Percentiles rank a stretch among this genome's conserved stretches.
Conservation (phyloP, 2,888 invertebrate genomes). For the Belgica antarctica region DNA sequence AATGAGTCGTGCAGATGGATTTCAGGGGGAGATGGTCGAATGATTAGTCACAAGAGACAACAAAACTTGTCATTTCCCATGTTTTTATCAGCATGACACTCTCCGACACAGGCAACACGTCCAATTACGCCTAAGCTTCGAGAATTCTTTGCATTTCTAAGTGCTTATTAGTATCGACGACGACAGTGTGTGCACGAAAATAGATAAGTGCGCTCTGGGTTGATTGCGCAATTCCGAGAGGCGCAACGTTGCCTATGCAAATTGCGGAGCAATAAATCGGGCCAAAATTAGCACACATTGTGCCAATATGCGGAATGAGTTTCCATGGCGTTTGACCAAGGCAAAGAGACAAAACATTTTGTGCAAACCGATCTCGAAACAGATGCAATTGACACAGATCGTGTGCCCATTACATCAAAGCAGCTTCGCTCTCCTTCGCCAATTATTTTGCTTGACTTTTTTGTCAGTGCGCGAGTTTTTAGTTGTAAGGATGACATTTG, state of each 20-base stretch:
- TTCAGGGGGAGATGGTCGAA: too few relatives aligned
- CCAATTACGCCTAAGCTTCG: not conserved
- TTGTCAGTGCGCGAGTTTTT: not conserved
- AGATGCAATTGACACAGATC: slow-evolving; percentile 24
- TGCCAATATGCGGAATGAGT: too few relatives aligned
- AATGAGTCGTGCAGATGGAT: not conserved
- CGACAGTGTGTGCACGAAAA: slow-evolving; percentile 7
- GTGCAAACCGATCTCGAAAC: not conserved
- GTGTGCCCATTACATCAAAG: not conserved
- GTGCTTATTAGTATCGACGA: not conserved
- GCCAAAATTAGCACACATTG: too few relatives aligned
- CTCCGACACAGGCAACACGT: not conserved
- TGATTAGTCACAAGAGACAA: slow-evolving; percentile 1
- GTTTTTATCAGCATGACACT: not conserved
- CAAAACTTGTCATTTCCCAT: slow-evolving; percentile 1
- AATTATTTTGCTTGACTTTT: too few relatives aligned
- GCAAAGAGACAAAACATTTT: not conserved
- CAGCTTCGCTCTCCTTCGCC: slow-evolving; percentile 1
- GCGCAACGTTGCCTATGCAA: too few relatives aligned
- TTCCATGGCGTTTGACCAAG: not conserved
- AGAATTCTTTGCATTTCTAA: not conserved
- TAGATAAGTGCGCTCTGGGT: not conserved
- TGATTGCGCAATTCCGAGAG: too few relatives aligned
- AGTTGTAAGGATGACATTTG: not conserved
- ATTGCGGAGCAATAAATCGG: too few relatives aligned